Percentiles rank a stretch among this genome's conserved stretches.
Conservation (phyloP, 2,797 vertebrate species). For the Phalanger gymnotis region DNA sequence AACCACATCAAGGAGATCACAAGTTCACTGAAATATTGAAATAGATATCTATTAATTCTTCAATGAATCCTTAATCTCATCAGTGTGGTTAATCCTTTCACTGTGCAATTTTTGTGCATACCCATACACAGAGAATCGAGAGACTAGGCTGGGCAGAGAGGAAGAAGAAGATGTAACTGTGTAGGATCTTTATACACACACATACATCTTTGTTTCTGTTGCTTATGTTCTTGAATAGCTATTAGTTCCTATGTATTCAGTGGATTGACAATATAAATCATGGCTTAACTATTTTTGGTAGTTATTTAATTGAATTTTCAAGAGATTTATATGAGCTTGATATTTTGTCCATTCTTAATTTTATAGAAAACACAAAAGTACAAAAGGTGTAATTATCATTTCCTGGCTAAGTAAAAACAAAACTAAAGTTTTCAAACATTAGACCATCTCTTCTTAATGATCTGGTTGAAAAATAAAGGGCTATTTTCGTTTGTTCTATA, state of each 20-base stretch:
- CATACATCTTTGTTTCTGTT: not conserved
- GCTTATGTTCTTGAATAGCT: not conserved
- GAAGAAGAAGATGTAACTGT: not conserved
- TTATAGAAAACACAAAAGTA: conserved; percentile 70
- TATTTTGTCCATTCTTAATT: conserved; percentile 61
- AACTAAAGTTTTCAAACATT: not conserved
- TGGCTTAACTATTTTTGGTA: not conserved
- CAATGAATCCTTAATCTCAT: not conserved
- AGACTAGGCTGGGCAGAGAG: not conserved
- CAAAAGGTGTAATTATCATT: conserved; percentile 43
- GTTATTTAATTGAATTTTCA: conserved; percentile 15
- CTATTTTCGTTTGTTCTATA: not conserved
- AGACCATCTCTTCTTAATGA: not conserved
- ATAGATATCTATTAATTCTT: not conserved
- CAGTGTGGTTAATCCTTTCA: not conserved
- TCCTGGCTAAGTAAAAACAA: not conserved
- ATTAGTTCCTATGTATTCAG: not conserved
- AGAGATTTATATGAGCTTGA: not conserved
- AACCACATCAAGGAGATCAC: not conserved
- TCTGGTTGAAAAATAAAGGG: not conserved
- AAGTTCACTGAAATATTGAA: not conserved
- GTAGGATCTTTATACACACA: not conserved
- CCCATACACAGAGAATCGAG: not conserved
- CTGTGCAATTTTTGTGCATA: not conserved
- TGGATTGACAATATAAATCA: not conserved